Evolutionary conservation across 2,113 vertebrate species (phyloP), one percentile per base, ranked within the genome.

Genomic region (Hydropotes inermis): DNA sequence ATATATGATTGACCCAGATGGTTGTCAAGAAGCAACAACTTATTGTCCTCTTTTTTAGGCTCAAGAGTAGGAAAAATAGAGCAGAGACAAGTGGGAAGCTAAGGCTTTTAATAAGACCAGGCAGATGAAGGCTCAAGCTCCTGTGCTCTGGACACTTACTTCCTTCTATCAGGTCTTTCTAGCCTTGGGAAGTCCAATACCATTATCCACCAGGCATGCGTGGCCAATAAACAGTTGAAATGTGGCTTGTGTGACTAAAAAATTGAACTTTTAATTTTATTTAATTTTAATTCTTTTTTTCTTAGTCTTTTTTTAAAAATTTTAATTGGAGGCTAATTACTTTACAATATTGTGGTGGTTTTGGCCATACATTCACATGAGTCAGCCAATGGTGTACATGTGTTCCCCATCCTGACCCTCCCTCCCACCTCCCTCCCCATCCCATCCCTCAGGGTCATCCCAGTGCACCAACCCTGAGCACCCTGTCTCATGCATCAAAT

Each of bases 271-370:
- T 64, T n/a, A 12, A 83, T 64, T 67, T 89, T 55, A 64, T 74
- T 86, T 94, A 19, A 94, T 54, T 82, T 81, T 91, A 60, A 93
- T 88, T 47, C 25, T 57, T 45, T 88, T 96, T 92, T 74, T 39
- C 19, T 36, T 39, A 74, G 19, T 74, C n/a, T 74, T 74, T 70
- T 70, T n/a, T 33, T 14, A 13, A 50, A 50, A 55, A 3, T 39
- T 70, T 70, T 39, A 39, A 39, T 70, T 70, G n/a, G n/a, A 70
- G n/a, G 67, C n/a, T 70, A 70, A 39, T 12, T 70, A 64, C 30
- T 64, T 64, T 64, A 70, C 5, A 39, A 39, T 70, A 39, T 23
- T 23, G 67, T 39, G n/a, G 19, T 39, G 67, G 67, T 12, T 70
- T 70, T 70, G 23, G 19, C 67, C n/a, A 70, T 39, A 23, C 67